These are phyloP conservation scores for Aphis craccivora DNA, from an alignment of 1,140 invertebrate genomes.

Conservation along the genomic window DNA sequence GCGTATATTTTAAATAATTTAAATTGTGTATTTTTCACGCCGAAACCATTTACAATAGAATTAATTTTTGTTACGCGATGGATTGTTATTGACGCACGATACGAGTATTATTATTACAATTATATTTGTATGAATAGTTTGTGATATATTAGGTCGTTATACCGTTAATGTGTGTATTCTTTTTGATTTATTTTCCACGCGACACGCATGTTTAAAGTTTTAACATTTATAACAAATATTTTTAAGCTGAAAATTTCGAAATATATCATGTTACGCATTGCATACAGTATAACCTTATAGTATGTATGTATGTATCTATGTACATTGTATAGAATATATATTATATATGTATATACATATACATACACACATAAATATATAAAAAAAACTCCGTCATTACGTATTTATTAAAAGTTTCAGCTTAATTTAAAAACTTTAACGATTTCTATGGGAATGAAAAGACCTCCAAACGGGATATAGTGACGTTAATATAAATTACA, in stretches of 20 bases:
- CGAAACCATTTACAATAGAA: not conserved
- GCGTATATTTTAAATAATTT: not conserved
- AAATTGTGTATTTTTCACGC: not conserved
- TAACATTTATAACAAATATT: not conserved
- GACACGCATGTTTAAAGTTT: not conserved
- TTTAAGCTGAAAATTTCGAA: not conserved
- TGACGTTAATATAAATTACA: not conserved
- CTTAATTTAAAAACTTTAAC: slow-evolving; percentile 4
- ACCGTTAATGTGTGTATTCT: not conserved
- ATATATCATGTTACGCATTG: not conserved
- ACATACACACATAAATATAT: not conserved
- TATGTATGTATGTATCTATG: too few relatives aligned
- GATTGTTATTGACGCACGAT: not conserved
- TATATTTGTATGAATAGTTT: not conserved
- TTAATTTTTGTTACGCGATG: not conserved
- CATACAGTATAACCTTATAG: not conserved
- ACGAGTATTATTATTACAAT: not conserved
- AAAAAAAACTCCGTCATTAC: not conserved
- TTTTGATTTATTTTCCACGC: not conserved
- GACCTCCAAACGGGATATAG: not conserved
- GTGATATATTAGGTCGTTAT: not conserved
- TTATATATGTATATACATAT: not conserved
- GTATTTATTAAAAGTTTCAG: not conserved
- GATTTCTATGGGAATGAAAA: not conserved
- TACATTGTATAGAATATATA: not conserved